These are phyloP conservation scores for Gracilinanus agilis DNA, from an alignment of 2,113 vertebrate species.

Conservation along the genomic window DNA sequence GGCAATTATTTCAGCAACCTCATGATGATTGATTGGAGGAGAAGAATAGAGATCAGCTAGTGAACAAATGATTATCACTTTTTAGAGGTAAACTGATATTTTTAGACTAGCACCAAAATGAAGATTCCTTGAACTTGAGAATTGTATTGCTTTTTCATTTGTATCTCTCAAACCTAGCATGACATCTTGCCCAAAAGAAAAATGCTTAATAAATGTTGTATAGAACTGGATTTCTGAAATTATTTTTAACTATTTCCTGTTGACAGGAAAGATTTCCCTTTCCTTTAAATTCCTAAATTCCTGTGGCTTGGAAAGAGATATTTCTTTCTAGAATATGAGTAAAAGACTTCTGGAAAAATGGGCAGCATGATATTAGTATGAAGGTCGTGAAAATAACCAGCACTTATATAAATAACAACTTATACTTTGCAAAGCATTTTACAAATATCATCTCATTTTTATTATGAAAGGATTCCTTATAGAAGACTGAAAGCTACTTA, in stretches of 20 bases:
- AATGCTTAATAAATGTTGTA: neutral
- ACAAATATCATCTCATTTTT: neutral
- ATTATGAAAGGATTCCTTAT: neutral
- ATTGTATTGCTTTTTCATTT: too few relatives aligned
- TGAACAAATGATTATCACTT: neutral
- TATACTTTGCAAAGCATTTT: neutral
- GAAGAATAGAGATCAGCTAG: neutral
- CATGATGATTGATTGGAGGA: too few relatives aligned
- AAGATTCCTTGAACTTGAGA: too few relatives aligned
- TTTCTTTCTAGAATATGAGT: neutral
- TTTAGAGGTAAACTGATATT: conserved; percentile 27
- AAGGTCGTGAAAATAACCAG: neutral
- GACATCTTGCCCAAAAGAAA: neutral
- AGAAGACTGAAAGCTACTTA: neutral
- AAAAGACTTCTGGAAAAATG: conserved; percentile 6
- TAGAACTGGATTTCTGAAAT: conserved; percentile 10
- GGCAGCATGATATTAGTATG: neutral
- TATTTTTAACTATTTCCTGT: conserved; percentile 15
- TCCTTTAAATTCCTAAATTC: neutral
- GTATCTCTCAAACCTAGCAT: neutral
- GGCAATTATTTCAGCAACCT: neutral
- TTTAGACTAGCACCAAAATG: neutral
- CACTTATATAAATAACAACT: neutral
- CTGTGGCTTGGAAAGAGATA: neutral
- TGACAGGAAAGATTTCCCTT: neutral